Evolutionary conservation across 2,888 invertebrate genomes (phyloP).

Genomic region (Notodonta dromedarius): DNA sequence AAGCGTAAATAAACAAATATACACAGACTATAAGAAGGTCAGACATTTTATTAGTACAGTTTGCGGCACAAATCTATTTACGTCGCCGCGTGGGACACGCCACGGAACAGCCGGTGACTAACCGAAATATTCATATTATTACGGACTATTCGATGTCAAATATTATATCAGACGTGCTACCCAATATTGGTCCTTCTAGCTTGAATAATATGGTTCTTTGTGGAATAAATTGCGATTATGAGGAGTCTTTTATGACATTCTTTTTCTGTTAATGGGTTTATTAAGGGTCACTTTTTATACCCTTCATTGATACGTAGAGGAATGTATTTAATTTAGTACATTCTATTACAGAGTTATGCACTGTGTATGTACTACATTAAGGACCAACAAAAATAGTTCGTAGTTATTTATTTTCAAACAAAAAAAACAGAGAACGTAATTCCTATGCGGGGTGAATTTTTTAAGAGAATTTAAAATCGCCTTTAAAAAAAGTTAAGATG

Average conservation of each 20-base stretch:
- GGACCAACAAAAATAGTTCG: too few species aligned
- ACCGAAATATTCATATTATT: constrained; percentile 44
- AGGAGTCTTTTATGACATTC: neutral
- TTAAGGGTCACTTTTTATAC: neutral
- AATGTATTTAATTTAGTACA: too few species aligned
- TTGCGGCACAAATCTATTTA: constrained; percentile 32
- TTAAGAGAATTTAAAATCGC: too few species aligned
- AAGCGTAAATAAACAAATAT: too few species aligned
- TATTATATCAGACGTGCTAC: constrained; percentile 11
- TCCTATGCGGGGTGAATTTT: too few species aligned
- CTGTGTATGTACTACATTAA: too few species aligned
- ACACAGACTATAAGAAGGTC: neutral
- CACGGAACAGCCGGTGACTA: constrained; percentile 32
- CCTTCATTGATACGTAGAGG: too few species aligned
- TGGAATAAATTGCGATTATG: neutral
- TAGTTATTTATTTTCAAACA: too few species aligned
- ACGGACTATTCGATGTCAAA: constrained; percentile 32
- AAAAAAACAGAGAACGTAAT: too few species aligned
- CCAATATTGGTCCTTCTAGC: constrained; percentile 4
- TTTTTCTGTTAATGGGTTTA: constrained; percentile 1
- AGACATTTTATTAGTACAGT: constrained; percentile 2
- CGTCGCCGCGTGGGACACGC: constrained; percentile 30
- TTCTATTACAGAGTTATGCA: too few species aligned
- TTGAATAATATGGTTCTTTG: constrained; percentile 6
- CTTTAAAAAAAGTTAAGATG: too few species aligned